Evolutionary conservation across 2,113 vertebrate species (phyloP).

Genomic region (Hucho hucho): DNA sequence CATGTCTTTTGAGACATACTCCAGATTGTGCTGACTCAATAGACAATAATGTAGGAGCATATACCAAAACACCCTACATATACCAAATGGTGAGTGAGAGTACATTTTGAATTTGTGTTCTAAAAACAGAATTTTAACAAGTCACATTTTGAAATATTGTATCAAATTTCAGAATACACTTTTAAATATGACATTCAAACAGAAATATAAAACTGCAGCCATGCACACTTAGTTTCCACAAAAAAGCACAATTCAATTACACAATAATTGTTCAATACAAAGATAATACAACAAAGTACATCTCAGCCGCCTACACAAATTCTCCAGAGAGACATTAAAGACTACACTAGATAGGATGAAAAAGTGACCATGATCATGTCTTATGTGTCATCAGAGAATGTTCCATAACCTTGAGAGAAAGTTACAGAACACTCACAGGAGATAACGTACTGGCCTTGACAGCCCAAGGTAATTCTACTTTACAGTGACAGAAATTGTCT

Average conservation of each 20-base stretch:
- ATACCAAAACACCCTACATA: neutral
- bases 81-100: conserved; percentile 17
- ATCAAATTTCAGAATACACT: conserved; percentile 19
- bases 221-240: conserved; percentile 50
- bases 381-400: conserved; percentile 35
- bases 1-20: neutral
- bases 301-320: neutral
- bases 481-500: conserved; percentile 11
- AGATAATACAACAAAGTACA: conserved; percentile 15
- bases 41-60: neutral
- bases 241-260: conserved; percentile 27
- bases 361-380: conserved; percentile 40
- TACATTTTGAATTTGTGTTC: conserved; percentile 30
- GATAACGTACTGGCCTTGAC: neutral
- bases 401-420: neutral
- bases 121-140: conserved; percentile 24
- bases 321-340: neutral
- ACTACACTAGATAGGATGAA: conserved; percentile 2
- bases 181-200: conserved; percentile 13
- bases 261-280: conserved; percentile 40
- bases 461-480: neutral
- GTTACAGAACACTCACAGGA: too few relatives aligned
- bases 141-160: conserved; percentile 12
- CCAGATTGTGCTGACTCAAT: neutral
- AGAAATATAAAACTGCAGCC: conserved; percentile 23